Evolutionary conservation across 2,797 vertebrate genomes (phyloP), one percentile per base, ranked within the genome.

Genomic region (Sternotherus odoratus): DNA sequence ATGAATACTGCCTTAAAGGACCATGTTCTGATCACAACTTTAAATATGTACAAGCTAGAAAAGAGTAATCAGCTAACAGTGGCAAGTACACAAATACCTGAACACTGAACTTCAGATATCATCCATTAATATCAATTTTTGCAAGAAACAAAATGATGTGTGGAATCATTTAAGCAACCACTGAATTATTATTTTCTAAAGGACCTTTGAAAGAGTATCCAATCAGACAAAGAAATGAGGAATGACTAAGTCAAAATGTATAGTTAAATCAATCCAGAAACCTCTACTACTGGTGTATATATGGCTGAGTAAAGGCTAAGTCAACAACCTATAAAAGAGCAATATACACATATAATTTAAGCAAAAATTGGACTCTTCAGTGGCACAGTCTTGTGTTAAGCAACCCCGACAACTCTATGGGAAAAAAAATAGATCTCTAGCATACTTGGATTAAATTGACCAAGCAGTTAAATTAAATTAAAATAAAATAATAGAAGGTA

Each of bases 211-310:
- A 95, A 90, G 87, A 96, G 94, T 93, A 95, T 95, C 93, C 74
- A 96, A 96, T 97, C 92, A 95, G 54, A 79, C 77, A 94, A 90
- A 48, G 39, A 95, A 95, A 82, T 92, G 91, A 95, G 82, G 91
- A 94, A 95, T 90, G 90, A 72, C 94, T 93, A 92, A 83, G 16
- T 63, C 33, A n/a, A 63, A n/a, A 63, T 33, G 30, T 63, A n/a
- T 63, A n/a, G 33, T 17, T 63, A 53, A 86, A 94, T 95, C 79
- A 95, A 95, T 39, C 85, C 54, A 83, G 60, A 95, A 51, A 89
- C 74, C 94, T 95, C 94, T 63, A n/a, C n/a, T 63, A 63, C 16
- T n/a, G 33, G 60, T n/a, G 8, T 63, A 63, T 33, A 63, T 8
- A 92, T 74, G 11, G 91, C 50, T 83, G 74, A 12, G 85, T 51